A percentile compares a stretch with the other conserved stretches of the same genome.
Conservation (phyloP, 2,888 invertebrate genomes). For the Gasteruption jaculator region DNA sequence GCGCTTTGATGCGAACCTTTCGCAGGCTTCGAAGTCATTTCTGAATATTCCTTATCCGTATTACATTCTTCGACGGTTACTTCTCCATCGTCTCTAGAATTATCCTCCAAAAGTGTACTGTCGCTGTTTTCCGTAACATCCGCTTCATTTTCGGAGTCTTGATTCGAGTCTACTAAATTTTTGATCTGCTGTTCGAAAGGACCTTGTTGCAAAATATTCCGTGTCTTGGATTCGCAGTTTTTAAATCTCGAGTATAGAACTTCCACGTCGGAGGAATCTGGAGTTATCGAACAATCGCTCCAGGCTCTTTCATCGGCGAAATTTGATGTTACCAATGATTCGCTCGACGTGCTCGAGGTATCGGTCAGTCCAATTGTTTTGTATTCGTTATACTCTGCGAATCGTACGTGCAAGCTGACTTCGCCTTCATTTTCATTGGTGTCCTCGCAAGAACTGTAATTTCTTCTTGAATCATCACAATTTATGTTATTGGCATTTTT, state of each 20-base stretch:
- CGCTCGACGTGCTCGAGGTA: conserved; percentile 37
- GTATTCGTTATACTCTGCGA: conserved; percentile 45
- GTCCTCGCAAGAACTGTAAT: not conserved
- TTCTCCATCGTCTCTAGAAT: conserved; percentile 11
- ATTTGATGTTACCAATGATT: conserved; percentile 26
- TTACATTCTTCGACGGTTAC: conserved; percentile 9
- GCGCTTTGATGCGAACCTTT: conserved; percentile 34
- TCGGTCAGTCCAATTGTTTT: conserved; percentile 43
- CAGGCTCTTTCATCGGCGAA: conserved; percentile 35
- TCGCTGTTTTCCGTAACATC: conserved; percentile 13
- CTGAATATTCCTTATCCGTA: too few species aligned
- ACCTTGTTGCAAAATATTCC: too few species aligned
- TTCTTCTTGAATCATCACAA: not conserved
- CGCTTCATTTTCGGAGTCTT: too few species aligned
- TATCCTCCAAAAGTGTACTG: conserved; percentile 7
- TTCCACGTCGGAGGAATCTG: conserved; percentile 38
- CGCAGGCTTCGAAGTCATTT: too few species aligned
- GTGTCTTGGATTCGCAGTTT: conserved; percentile 1
- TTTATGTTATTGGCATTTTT: too few species aligned
- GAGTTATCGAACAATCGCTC: conserved; percentile 37
- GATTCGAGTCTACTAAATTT: too few species aligned
- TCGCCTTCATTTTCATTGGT: conserved; percentile 22
- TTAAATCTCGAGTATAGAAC: conserved; percentile 12
- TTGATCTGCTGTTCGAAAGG: too few species aligned
- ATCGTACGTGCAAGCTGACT: conserved; percentile 44